Percentiles rank a stretch among this genome's conserved stretches.
phyloP scores from a whole-genome alignment of 2,113 vertebrate genomes.

The Miniopterus natalensis region DNA sequence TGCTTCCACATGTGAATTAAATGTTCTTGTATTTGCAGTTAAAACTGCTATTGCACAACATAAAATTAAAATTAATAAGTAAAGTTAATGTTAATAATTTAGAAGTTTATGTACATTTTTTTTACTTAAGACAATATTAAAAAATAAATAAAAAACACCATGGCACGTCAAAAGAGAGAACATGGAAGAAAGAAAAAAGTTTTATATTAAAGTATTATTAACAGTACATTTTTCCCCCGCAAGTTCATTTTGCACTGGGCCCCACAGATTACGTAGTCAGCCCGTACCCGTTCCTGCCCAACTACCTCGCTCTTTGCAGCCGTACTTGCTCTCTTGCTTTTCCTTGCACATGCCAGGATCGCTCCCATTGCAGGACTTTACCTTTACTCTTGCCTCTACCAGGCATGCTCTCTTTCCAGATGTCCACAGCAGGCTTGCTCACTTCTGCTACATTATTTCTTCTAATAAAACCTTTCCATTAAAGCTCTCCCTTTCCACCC shows the following conservation, averaged over 20 bases:
- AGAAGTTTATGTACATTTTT: background rate
- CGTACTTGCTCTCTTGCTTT: background rate
- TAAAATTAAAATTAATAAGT: background rate
- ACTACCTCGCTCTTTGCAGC: fast-evolving
- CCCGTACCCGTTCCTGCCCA: background rate
- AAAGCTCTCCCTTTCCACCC: background rate
- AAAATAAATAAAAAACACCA: background rate
- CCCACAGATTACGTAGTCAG: background rate
- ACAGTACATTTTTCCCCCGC: background rate
- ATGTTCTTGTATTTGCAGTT: background rate
- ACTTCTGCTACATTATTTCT: background rate
- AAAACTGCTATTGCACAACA: background rate
- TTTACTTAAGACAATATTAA: background rate
- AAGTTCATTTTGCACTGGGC: background rate
- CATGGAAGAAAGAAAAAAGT: background rate
- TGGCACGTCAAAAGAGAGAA: background rate
- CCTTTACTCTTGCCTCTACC: background rate
- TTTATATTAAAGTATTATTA: background rate
- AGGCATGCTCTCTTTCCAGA: background rate
- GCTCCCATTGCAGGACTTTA: background rate
- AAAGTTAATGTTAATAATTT: background rate
- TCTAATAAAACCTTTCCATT: background rate
- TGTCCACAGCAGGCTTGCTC: background rate
- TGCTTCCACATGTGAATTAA: background rate
- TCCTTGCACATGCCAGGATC: background rate